These are phyloP conservation scores for Anodontia alba DNA, from an alignment of 2,888 invertebrate genomes.

Conservation along the genomic window DNA sequence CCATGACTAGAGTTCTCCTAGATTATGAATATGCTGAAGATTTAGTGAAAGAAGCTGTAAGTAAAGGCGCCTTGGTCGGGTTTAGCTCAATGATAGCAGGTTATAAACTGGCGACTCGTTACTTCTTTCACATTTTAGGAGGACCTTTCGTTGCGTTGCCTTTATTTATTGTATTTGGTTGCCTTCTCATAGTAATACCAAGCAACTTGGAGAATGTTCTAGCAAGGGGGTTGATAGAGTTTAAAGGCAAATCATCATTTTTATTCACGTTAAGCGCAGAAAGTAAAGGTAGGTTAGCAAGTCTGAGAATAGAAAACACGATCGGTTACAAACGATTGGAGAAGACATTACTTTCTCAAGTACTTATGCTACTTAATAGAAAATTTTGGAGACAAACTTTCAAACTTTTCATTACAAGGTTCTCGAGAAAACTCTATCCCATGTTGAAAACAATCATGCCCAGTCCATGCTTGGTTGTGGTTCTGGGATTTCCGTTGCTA, in stretches of 20 bases:
- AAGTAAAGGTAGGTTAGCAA: conserved; percentile 8
- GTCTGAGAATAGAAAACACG: conserved; percentile 16
- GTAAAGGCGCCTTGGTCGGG: conserved; percentile 39
- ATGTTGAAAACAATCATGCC: background rate
- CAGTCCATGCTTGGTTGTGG: background rate
- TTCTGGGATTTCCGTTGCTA: conserved; percentile 1
- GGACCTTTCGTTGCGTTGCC: conserved; percentile 36
- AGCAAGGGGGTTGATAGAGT: conserved; percentile 19
- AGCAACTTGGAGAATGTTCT: conserved; percentile 28
- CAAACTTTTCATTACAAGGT: conserved; percentile 17
- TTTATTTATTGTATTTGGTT: conserved; percentile 37
- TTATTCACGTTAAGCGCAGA: background rate
- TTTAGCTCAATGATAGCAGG: conserved; percentile 45
- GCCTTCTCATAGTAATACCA: conserved; percentile 24
- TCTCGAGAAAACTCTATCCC: background rate
- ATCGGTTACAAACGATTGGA: conserved; percentile 40
- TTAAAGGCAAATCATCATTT: background rate
- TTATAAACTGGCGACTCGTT: background rate
- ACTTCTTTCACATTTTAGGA: conserved; percentile 28
- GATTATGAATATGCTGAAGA: conserved; percentile 27
- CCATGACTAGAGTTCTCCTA: conserved; percentile 8
- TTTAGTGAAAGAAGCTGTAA: conserved; percentile 25
- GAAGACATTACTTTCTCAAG: conserved; percentile 25
- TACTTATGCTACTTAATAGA: conserved; percentile 41
- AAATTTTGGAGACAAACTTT: conserved; percentile 38